Conservation (phyloP, 2,113 vertebrate genomes). For the Entosphenus tridentatus region DNA sequence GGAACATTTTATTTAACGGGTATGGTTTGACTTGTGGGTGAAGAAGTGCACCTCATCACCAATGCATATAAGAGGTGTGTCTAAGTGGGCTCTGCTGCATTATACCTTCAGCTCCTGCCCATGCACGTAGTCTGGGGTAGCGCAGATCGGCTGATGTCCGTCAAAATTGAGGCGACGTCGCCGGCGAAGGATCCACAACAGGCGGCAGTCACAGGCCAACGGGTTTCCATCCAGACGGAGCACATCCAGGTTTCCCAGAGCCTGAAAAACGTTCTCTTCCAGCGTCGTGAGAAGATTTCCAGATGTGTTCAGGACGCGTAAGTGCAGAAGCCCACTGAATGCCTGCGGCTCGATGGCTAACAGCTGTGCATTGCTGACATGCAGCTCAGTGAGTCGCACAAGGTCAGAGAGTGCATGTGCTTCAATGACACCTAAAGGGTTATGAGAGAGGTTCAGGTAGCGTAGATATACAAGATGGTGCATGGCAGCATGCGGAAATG, state of each 20-base stretch:
- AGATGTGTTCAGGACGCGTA: background rate
- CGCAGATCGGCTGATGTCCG: slow-evolving; percentile 3
- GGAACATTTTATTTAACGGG: too few species aligned
- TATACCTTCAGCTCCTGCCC: background rate
- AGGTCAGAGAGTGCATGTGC: background rate
- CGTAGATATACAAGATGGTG: background rate
- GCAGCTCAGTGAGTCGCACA: slow-evolving; percentile 2
- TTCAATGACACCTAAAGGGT: slow-evolving; percentile 7
- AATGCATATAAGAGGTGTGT: too few species aligned
- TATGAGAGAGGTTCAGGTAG: slow-evolving; percentile 8
- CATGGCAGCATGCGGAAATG: background rate
- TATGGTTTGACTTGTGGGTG: too few species aligned
- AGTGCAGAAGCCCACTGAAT: background rate
- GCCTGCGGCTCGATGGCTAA: background rate
- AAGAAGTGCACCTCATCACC: too few species aligned
- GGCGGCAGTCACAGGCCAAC: slow-evolving; percentile 1
- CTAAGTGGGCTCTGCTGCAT: background rate
- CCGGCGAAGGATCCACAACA: slow-evolving; percentile 4
- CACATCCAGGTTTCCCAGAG: background rate
- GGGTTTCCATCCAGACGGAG: slow-evolving; percentile 3
- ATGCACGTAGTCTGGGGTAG: background rate
- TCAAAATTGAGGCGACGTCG: slow-evolving; percentile 3
- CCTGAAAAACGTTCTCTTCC: slow-evolving; percentile 1
- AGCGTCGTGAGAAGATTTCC: background rate
- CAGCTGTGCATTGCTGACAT: slow-evolving; percentile 3